Evolutionary conservation across 2,797 vertebrate genomes (phyloP), one percentile per base, ranked within the genome.

Genomic region (Spinibarbus caldwelli): DNA sequence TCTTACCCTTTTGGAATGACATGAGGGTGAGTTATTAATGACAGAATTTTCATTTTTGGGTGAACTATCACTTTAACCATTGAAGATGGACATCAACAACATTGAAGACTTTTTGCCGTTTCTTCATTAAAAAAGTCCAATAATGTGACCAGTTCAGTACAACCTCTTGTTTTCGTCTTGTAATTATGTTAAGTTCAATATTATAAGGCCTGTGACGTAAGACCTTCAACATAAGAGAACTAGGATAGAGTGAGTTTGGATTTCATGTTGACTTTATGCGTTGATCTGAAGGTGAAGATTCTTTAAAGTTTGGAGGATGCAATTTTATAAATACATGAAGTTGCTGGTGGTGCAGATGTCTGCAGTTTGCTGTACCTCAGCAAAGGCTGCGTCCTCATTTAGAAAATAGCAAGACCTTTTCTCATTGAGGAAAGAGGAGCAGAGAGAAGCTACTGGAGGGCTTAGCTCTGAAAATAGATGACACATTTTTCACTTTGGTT

Each of bases 351-450:
- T 85, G 79, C 76, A 26, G 49, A 71, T 68, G 62, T 80, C 59
- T 84, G 83, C 45, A 81, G 75, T 81, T 75, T 81, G 77, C 54
- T 59, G 62, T 57, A 73, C 41, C 57, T 78, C 77, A 49, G 75
- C 83, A 86, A 84, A 83, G 87, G 90, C 76, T 66, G 90, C 87
- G 92, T 43, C 93, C 92, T 92, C 89, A 89, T 93, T 91, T 90
- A 82, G 76, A 89, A 68, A 82, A 90, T 85, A 86, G 87, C 85
- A 85, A 87, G 91, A 89, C 88, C 78, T 91, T 89, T 87, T 92
- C 86, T 87, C 89, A 90, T 92, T 91, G 89, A 88, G 87, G 86
- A 90, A 89, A 71, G 86, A 90, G 19, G 77, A 75, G 57, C 81
- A 83, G 85, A 78, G 80, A 87, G 71, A 84, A 83, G 77, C 64